Evolutionary conservation across 2,888 invertebrate species (phyloP).

Genomic region (Herminia tarsipennalis): DNA sequence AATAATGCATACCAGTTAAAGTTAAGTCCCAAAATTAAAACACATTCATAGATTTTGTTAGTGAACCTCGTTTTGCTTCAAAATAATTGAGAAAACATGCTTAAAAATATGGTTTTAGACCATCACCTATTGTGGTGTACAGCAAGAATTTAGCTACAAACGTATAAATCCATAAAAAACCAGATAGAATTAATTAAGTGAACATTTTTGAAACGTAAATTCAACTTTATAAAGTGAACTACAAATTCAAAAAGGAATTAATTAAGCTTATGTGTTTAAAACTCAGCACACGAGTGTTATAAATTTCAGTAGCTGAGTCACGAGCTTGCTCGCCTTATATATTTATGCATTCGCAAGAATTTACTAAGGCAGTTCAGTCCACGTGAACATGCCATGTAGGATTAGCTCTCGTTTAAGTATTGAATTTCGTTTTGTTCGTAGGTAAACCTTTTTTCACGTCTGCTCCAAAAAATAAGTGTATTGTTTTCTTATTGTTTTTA

Average conservation of each 20-base stretch:
- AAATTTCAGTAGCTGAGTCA: conserved; percentile 63
- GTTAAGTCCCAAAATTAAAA: too few relatives aligned
- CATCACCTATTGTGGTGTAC: too few relatives aligned
- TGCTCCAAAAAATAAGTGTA: too few relatives aligned
- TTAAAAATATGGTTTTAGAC: too few relatives aligned
- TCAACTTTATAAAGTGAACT: conserved; percentile 53
- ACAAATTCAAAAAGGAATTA: conserved; percentile 65
- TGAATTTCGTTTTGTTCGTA: too few relatives aligned
- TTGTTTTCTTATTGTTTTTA: too few relatives aligned
- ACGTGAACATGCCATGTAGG: conserved; percentile 44
- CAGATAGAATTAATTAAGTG: conserved; percentile 30
- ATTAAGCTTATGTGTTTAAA: conserved; percentile 69
- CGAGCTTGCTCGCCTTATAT: conserved; percentile 46
- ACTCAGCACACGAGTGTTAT: conserved; percentile 64
- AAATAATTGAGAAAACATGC: too few relatives aligned
- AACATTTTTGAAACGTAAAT: conserved; percentile 31
- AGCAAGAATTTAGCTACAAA: conserved; percentile 4
- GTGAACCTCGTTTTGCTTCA: too few relatives aligned
- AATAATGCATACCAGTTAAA: too few relatives aligned
- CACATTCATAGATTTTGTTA: too few relatives aligned
- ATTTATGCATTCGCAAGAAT: conserved; percentile 60
- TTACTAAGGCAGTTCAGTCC: conserved; percentile 46
- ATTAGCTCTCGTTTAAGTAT: conserved; percentile 41
- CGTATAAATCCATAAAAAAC: conserved; percentile 30
- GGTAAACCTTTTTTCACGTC: too few relatives aligned